These are phyloP conservation scores for Cheirogaleus major DNA, from an alignment of 2,797 vertebrate species.

Conservation along the genomic window DNA sequence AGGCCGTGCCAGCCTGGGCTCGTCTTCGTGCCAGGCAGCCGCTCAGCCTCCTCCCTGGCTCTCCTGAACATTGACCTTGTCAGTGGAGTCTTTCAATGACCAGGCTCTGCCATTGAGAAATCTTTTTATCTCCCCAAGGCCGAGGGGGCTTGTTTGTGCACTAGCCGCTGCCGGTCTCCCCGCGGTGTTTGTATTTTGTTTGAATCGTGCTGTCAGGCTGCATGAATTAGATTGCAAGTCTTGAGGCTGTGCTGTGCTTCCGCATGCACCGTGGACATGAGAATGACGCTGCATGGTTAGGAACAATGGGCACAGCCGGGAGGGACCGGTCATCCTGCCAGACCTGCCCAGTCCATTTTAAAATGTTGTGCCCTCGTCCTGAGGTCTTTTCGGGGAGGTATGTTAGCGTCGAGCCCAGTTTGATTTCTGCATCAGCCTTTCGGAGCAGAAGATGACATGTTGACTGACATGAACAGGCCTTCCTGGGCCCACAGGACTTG, in stretches of 20 bases:
- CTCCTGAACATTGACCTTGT: background rate
- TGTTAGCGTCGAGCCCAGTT: background rate
- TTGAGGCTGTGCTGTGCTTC: background rate
- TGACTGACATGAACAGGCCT: background rate
- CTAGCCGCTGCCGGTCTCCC: background rate
- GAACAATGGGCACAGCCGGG: background rate
- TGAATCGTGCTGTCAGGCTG: background rate
- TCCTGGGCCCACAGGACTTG: background rate
- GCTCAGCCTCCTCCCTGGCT: background rate
- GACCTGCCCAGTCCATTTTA: background rate
- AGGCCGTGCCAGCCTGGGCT: background rate
- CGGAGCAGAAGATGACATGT: background rate
- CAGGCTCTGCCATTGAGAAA: background rate
- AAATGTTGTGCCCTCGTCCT: background rate
- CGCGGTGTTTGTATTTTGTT: background rate
- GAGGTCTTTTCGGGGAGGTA: background rate
- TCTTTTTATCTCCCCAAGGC: background rate
- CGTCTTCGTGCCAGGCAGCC: accelerated
- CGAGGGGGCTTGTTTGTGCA: background rate
- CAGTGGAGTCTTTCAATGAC: background rate
- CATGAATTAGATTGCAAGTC: background rate
- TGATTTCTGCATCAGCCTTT: background rate
- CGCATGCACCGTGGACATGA: accelerated
- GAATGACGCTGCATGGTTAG: background rate
- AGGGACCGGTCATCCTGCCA: background rate